Evolutionary conservation across 2,113 vertebrate species (phyloP).

Genomic region (Alethe castanea): DNA sequence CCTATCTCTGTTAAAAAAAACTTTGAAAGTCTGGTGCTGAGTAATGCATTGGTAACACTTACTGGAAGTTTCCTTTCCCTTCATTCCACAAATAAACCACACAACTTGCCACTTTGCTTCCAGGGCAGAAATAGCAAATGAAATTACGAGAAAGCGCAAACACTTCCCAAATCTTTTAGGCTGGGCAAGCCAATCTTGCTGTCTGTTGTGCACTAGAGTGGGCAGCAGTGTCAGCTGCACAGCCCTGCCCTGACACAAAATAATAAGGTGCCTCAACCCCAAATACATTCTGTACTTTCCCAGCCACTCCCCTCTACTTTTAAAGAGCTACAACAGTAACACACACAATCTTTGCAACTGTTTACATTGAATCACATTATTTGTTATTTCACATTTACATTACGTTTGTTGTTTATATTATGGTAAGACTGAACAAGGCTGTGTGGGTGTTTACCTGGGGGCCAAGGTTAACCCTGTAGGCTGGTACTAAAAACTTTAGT

Average conservation of each 20-base stretch:
- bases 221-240: neutral
- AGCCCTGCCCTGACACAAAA: neutral
- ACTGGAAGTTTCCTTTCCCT: neutral
- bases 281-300: neutral
- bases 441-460: neutral
- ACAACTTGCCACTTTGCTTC: neutral
- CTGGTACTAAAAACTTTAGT: neutral
- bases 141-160: neutral
- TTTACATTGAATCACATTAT: neutral
- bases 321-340: neutral
- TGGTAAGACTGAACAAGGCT: neutral
- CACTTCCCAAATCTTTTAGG: neutral
- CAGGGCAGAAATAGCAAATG: neutral
- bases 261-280: neutral
- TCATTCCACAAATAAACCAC: neutral
- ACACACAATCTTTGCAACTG: neutral
- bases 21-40: neutral
- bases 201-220: neutral
- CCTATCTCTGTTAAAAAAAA: neutral
- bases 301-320: neutral
- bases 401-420: neutral
- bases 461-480: neutral
- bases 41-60: neutral
- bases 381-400: neutral
- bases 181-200: neutral